Conservation (phyloP, 2,797 vertebrate species). For the Salmo trutta region DNA sequence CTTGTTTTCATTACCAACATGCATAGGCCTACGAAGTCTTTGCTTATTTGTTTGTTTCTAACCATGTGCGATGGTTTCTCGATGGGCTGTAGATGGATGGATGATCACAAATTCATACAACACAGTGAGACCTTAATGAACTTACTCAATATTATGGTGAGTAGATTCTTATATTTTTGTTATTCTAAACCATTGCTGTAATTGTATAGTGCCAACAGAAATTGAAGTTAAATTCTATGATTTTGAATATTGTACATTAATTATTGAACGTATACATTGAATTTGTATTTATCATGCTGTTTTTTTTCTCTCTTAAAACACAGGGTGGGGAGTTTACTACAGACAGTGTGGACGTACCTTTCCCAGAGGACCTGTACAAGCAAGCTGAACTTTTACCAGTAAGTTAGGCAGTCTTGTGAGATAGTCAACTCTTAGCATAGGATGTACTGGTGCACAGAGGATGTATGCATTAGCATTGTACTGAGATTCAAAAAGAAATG, state of each 20-base stretch:
- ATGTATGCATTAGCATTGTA: neutral
- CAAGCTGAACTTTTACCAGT: conserved; percentile 53
- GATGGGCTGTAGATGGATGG: conserved; percentile 60
- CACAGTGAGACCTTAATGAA: conserved; percentile 36
- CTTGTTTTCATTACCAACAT: neutral
- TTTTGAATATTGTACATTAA: too few species aligned
- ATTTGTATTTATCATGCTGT: neutral
- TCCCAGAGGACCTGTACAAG: conserved; percentile 56
- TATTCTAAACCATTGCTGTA: neutral
- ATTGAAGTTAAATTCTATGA: neutral
- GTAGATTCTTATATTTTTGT: conserved; percentile 1
- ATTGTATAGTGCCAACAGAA: neutral
- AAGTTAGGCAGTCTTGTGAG: conserved; percentile 17
- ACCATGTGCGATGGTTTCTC: conserved; percentile 27
- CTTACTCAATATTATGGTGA: conserved; percentile 55
- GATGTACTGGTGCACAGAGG: neutral
- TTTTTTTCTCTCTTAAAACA: neutral
- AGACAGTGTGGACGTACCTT: conserved; percentile 21
- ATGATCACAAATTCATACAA: conserved; percentile 48
- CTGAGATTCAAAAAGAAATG: too few species aligned
- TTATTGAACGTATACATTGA: neutral
- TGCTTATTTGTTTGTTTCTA: conserved; percentile 20
- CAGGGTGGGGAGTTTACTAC: conserved; percentile 22
- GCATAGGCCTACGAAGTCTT: neutral
- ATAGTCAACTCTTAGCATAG: neutral